Evolutionary conservation across 2,888 invertebrate species (phyloP).

Genomic region (Oligia latruncula): DNA sequence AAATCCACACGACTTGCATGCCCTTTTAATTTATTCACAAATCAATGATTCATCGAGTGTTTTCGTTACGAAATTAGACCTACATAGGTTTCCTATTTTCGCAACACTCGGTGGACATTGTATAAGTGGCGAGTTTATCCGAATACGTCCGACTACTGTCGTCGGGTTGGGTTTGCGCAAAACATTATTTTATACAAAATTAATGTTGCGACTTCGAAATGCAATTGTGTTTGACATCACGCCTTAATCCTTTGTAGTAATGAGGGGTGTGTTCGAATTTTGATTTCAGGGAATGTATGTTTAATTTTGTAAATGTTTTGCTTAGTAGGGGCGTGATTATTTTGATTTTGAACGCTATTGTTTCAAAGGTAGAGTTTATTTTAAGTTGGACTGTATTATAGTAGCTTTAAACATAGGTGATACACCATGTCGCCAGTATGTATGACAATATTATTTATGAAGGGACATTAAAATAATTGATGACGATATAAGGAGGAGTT

Average conservation of each 20-base stretch:
- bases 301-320: slow-evolving; percentile 31
- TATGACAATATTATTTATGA: slow-evolving; percentile 68
- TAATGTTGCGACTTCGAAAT: slow-evolving; percentile 47
- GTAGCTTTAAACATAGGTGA: slow-evolving; percentile 22
- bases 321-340: neutral
- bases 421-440: slow-evolving; percentile 43
- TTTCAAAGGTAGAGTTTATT: slow-evolving; percentile 3
- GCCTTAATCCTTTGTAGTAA: slow-evolving; percentile 45
- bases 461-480: slow-evolving; percentile 68
- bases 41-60: slow-evolving; percentile 65
- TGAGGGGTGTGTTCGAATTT: slow-evolving; percentile 34
- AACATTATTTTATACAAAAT: slow-evolving; percentile 51
- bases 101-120: slow-evolving; percentile 64
- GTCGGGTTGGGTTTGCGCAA: slow-evolving; percentile 56
- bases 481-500: slow-evolving; percentile 66
- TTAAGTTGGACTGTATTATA: neutral
- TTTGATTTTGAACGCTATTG: slow-evolving; percentile 23
- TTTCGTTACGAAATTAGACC: slow-evolving; percentile 63
- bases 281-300: slow-evolving; percentile 32
- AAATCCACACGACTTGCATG: slow-evolving; percentile 55
- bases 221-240: slow-evolving; percentile 18
- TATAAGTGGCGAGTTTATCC: slow-evolving; percentile 63
- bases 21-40: slow-evolving; percentile 60
- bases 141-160: slow-evolving; percentile 61
- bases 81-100: slow-evolving; percentile 69